A percentile compares a stretch with the other conserved stretches of the same genome.
phyloP scores from a whole-genome alignment of 2,113 vertebrate genomes.

The Numenius arquata region DNA sequence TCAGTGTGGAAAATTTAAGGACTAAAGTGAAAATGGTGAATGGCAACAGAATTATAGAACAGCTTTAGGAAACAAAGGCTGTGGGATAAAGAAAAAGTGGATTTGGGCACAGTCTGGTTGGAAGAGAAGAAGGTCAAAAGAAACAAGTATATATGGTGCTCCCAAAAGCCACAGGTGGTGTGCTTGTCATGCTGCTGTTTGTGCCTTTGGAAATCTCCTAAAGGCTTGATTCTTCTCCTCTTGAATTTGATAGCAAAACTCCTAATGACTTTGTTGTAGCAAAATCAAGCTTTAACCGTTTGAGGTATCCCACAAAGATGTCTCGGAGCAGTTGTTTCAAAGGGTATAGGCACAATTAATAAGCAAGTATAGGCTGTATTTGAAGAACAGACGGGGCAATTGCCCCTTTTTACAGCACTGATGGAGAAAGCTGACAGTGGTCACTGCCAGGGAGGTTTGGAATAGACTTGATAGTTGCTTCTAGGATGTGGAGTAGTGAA shows the following conservation, averaged over 20 bases:
- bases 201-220: neutral
- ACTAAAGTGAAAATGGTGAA: neutral
- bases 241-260: neutral
- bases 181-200: neutral
- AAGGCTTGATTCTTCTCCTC: neutral
- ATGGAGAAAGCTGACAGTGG: neutral
- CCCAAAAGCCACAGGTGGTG: neutral
- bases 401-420: neutral
- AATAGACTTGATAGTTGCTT: neutral
- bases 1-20: constrained; percentile 10
- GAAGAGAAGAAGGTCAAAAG: neutral
- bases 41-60: neutral
- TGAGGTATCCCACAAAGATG: neutral
- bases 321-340: constrained; percentile 25
- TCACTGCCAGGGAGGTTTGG: neutral
- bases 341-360: neutral
- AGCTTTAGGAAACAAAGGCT: neutral
- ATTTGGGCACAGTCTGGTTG: neutral
- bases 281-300: neutral
- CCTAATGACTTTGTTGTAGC: neutral
- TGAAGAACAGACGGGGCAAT: neutral
- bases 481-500: neutral
- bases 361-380: neutral
- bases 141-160: neutral
- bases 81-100: neutral